Base-by-base conservation (phyloP, 2,888 invertebrate species). In the Atethmia centrago region DNA sequence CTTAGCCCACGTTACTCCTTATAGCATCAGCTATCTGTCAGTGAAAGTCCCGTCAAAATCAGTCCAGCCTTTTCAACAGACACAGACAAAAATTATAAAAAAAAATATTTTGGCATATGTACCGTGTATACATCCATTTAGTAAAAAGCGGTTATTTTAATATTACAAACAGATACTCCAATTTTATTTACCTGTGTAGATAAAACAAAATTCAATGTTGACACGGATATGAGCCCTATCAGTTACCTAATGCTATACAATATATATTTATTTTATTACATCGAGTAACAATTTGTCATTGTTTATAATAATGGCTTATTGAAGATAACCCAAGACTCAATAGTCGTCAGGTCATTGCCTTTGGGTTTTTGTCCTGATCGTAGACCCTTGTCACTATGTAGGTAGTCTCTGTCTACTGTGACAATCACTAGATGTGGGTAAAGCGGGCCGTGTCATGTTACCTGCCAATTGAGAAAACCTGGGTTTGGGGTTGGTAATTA, bases 311-410 rank as follows among this genome's bases (percentile, higher is more conserved):
- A 67, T 67, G 65, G 59, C 63, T 65, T 79, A 70, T 68, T 64
- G 21, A 49, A 77, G 87, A 88, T 88, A 88, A 87, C 87, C 78
- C 72, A 40, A 28, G 58, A 63, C 19, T 49, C 31, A n/a, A 61
- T 79, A 69, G 74, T 72, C 77, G 69, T 42, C 71, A 84, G 85
- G 80, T 86, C 80, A 77, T 86, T 86, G 87, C 63, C 85, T 72
- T 63, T 40, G 12, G 36, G 31, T 21, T 71, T 77, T 73, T 56
- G 58, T 40, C 51, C 51, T 67, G 62, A 67, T 80, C 53, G 21
- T 8, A 71, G 28, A 55, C 71, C 68, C 65, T 74, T 71, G 55
- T 77, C 78, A 71, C 47, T 40, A 40, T 40, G 73, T 42, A n/a
- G 19, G 5, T 42, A 51, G 7, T 21, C 8, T 40, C 8, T 21